phyloP scores from a whole-genome alignment of 2,797 vertebrate species.

The Simalia tracyae region DNA sequence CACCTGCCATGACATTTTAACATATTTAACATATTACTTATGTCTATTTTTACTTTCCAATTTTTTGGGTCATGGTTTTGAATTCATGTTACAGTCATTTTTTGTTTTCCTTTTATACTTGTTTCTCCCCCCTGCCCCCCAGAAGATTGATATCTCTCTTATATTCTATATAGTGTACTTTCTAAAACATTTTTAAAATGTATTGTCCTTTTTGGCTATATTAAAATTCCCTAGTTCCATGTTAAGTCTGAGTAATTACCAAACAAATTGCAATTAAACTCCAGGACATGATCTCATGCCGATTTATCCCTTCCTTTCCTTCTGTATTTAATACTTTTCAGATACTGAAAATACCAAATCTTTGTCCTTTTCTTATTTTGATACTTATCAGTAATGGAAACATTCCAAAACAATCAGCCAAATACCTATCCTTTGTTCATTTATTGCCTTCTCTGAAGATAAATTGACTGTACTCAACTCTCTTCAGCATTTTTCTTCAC shows the following conservation, averaged over 20 bases:
- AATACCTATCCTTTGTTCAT: slow-evolving; percentile 82
- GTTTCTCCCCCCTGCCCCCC: not conserved
- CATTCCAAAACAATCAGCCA: slow-evolving; percentile 82
- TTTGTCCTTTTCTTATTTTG: slow-evolving; percentile 75
- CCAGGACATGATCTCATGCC: slow-evolving; percentile 73
- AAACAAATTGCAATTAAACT: slow-evolving; percentile 76
- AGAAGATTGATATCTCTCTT: slow-evolving; percentile 55
- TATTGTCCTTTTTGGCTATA: slow-evolving; percentile 72
- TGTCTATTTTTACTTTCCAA: slow-evolving; percentile 46
- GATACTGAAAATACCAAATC: slow-evolving; percentile 79
- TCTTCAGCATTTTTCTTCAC: slow-evolving; percentile 86
- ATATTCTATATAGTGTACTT: slow-evolving; percentile 58
- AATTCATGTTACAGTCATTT: slow-evolving; percentile 42
- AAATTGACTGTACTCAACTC: slow-evolving; percentile 84
- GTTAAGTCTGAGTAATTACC: slow-evolving; percentile 78
- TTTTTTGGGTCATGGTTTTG: slow-evolving; percentile 42
- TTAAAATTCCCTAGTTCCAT: slow-evolving; percentile 72
- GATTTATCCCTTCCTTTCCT: slow-evolving; percentile 70
- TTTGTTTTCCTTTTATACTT: slow-evolving; percentile 20
- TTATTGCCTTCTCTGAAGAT: slow-evolving; percentile 83
- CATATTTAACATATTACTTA: slow-evolving; percentile 38
- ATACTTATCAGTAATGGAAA: slow-evolving; percentile 83
- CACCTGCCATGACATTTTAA: slow-evolving; percentile 30
- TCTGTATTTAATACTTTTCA: slow-evolving; percentile 78
- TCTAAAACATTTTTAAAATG: slow-evolving; percentile 59